Base-by-base conservation (phyloP, 2,113 vertebrate species). In the Phaethornis superciliosus region DNA sequence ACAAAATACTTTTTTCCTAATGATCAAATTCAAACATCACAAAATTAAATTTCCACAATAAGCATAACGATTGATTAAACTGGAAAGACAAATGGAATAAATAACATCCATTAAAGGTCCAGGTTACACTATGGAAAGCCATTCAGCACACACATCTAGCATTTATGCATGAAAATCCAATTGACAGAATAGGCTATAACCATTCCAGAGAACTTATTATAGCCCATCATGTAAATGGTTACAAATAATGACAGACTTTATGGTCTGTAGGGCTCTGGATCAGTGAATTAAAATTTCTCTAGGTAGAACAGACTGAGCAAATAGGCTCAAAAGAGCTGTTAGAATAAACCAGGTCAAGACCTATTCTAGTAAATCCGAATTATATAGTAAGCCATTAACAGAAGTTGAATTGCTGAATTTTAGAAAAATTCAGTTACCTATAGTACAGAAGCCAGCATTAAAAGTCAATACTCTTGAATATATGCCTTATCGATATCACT, bases 251-350 rank as follows among this genome's bases (percentile, higher is more conserved):
- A 85, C 70, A 62, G 52, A 67, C 67, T 17, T 94, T 94, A 93
- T 6, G 42, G 67, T 69, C 68, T 60, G 64, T 9, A 85, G 58
- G 75, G 81, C 95, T 80, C 56, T 79, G 63, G 62, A 89, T 47
- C 46, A 70, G 62, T 51, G 70, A 96, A 94, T 92, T 68, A 89
- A 83, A 85, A 87, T 88, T 85, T 93, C 55, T 81, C 37, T 70
- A 55, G 58, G 65, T 76, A 87, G 89, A 95, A 67, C 18, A 93
- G 71, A 69, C 51, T 65, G 65, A 90, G 12, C 22, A 76, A 80
- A 64, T 13, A 88, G 59, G 23, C 90, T 94, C 44, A 63, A 74
- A 97, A 90, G 83, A 96, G 78, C 64, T 84, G 47, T 63, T 85
- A 52, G 14, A 76, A 60, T 72, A 93, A 93, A 95, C 28, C 54